These are phyloP conservation scores for Poeciliopsis infans DNA, from an alignment of 2,797 vertebrate species.

Conservation along the genomic window DNA sequence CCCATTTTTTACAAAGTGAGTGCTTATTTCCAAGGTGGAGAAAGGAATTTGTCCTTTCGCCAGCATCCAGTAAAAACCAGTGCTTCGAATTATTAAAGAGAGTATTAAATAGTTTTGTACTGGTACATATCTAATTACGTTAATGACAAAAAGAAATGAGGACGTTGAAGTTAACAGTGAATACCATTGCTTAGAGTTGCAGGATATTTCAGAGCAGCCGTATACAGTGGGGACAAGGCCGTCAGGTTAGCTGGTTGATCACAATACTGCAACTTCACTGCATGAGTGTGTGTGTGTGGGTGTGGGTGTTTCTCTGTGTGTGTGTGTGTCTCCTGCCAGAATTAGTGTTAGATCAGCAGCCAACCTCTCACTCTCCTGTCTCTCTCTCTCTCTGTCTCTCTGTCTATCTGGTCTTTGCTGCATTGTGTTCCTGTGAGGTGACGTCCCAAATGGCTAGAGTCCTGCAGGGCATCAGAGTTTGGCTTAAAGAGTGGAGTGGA, in stretches of 20 bases:
- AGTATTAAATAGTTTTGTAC: constrained; percentile 12
- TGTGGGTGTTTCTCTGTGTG: constrained; percentile 7
- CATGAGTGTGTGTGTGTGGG: constrained; percentile 66
- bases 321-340: constrained; percentile 36
- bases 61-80: constrained; percentile 57
- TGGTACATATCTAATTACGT: background rate
- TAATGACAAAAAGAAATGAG: constrained; percentile 23
- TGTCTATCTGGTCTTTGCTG: constrained; percentile 70
- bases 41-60: constrained; percentile 65
- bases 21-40: constrained; percentile 49
- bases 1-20: constrained; percentile 46
- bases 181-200: constrained; percentile 79
- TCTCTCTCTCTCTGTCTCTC: constrained; percentile 42
- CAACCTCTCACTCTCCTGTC: constrained; percentile 45
- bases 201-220: constrained; percentile 78
- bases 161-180: constrained; percentile 67
- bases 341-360: constrained; percentile 51
- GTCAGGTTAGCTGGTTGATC: constrained; percentile 77
- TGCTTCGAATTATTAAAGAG: constrained; percentile 14
- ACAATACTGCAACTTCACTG: constrained; percentile 62
- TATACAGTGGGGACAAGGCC: constrained; percentile 74
- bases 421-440: constrained; percentile 75
- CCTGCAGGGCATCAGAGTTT: constrained; percentile 71
- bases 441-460: constrained; percentile 55
- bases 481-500: constrained; percentile 79